A percentile compares a stretch with the other conserved stretches of the same genome.
Conservation (phyloP, 2,797 vertebrate species). For the Esox masquinongy region DNA sequence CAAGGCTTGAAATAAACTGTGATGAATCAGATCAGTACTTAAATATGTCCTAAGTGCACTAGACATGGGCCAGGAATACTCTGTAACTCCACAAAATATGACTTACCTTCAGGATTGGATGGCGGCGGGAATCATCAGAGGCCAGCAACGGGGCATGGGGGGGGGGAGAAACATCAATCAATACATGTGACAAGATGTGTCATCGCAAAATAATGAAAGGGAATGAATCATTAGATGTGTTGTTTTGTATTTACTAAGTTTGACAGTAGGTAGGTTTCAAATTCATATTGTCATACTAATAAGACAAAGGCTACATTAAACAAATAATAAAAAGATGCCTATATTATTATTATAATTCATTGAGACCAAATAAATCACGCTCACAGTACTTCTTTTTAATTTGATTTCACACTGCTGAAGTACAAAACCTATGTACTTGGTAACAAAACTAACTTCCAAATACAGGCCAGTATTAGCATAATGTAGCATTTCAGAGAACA, state of each 20-base stretch:
- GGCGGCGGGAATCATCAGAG: conserved; percentile 33
- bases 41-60: background rate
- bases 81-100: conserved; percentile 16
- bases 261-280: conserved; percentile 24
- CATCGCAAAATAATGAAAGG: background rate
- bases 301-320: no score
- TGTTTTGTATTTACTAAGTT: background rate
- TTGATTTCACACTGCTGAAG: background rate
- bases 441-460: background rate
- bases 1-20: background rate
- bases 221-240: background rate
- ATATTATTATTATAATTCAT: background rate
- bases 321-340: no score
- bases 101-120: conserved; percentile 61
- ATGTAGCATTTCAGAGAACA: conserved; percentile 36
- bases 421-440: background rate
- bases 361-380: background rate
- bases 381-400: background rate
- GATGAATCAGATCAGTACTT: background rate
- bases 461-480: conserved; percentile 18
- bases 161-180: conserved; percentile 16
- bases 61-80: background rate
- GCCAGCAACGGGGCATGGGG: background rate
- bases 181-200: background rate
- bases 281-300: conserved; percentile 3